Evolutionary conservation across 2,888 invertebrate species (phyloP), one percentile per base, ranked within the genome.

Genomic region (Conus canariensis): DNA sequence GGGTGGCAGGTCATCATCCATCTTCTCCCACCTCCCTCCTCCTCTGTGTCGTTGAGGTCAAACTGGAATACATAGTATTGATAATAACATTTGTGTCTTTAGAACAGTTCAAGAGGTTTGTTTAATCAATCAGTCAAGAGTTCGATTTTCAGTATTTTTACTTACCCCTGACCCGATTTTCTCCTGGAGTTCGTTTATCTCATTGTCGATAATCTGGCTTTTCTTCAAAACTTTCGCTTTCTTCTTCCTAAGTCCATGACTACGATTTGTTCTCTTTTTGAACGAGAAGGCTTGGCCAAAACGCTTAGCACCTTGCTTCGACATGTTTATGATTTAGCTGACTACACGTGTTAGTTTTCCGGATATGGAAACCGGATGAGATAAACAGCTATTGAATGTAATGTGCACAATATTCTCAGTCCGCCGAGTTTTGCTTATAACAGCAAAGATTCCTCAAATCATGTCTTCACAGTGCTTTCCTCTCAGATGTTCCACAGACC

Each of bases 261-360:
- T 59, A 25, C 22, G 60, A 19, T 88, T 30, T 30, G 30, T 10
- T 45, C 80, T 88, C 59, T 77, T 74, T 25, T 88, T 88, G n/a
- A 88, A 82, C 30, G 88, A 77, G 64, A 88, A 88, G 22, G 80
- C 30, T 30, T 88, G 88, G 10, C 88, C 88, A 82, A 58, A 88
- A 60, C 64, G 60, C 74, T 77, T 88, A 22, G 58, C 59, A 19
- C 19, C 59, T 77, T 16, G 16, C 16, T 25, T 30, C 45, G n/a
- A 67, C 87, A 30, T 87, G 10, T 45, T 85, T 58, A 16, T 74
- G n/a, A 45, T 74, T n/a, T n/a, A 0, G 22, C 8, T n/a, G 9
- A 74, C n/a, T 1, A 10, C 74, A n/a, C 74, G n/a, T 74, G 74
- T 1, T n/a, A 25, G n/a, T n/a, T 22, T 22, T n/a, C 74, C 74